phyloP scores from a whole-genome alignment of 1,140 invertebrate species.

The Drosophila sulfurigaster region DNA sequence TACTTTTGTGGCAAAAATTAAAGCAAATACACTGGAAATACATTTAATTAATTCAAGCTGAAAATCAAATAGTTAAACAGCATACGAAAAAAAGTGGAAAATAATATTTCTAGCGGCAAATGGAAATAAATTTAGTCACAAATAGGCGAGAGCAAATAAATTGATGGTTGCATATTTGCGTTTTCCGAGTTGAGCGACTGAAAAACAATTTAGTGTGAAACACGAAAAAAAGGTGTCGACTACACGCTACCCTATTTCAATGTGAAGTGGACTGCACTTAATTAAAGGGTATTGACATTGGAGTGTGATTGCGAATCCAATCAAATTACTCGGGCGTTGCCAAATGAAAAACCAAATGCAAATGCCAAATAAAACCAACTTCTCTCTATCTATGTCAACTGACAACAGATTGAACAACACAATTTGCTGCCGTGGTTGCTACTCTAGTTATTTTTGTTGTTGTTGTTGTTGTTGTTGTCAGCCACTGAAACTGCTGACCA shows the following conservation, averaged over 20 bases:
- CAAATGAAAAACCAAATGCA: conserved; percentile 35
- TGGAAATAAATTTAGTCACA: conserved; percentile 42
- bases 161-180: conserved; percentile 43
- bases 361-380: conserved; percentile 37
- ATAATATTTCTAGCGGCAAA: conserved; percentile 23
- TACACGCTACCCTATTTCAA: no score
- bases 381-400: conserved; percentile 35
- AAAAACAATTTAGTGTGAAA: conserved; percentile 18
- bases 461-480: conserved; percentile 19
- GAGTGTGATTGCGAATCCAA: conserved; percentile 21
- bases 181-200: conserved; percentile 11
- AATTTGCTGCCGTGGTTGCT: not conserved
- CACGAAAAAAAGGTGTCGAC: no score
- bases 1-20: not conserved
- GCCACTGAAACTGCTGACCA: conserved; percentile 45
- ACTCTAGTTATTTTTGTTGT: no score
- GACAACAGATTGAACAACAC: conserved; percentile 49
- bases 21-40: not conserved
- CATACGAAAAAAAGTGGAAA: not conserved
- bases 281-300: conserved; percentile 13
- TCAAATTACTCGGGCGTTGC: conserved; percentile 30
- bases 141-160: conserved; percentile 29
- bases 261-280: not conserved
- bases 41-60: conserved; percentile 1
- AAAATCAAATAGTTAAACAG: conserved; percentile 4